Evolutionary conservation across 64 coral and sea anemone species (phyloP), one percentile per base, ranked within the genome.

Genomic region (Pocillopora damicornis): DNA sequence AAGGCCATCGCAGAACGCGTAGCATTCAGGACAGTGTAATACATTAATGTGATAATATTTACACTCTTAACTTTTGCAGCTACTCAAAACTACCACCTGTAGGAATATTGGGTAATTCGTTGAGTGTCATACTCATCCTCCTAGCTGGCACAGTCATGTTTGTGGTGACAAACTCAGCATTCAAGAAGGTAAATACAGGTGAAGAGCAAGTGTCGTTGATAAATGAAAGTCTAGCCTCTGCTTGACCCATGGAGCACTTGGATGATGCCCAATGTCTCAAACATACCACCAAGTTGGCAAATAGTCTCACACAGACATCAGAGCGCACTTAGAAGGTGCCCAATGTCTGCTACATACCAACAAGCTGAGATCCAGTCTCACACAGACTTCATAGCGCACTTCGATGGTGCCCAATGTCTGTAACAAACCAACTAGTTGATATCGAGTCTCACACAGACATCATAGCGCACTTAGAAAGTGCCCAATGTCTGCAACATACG

Each of bases 121-220:
- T 98, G 45, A 93, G 89, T 2, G 4, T 98, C 9, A 75, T 75
- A 35, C 73, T 98, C 51, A 86, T 98, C 0, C 36, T 98, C 15
- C 87, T 92, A 13, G 90, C 90, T 23, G 88, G 90, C 14, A 62
- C 88, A 56, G 88, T 90, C 9, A 13, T 95, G 37, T 98, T 95
- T 88, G 90, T 98, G n/a, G 93, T 95, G 25, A 95, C 93, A 61
- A 98, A 98, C 38, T 36, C 87, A 15, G 88, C 77, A 15, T 98
- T 87, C 88, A 94, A 90, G 63, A 86, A 87, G 64, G 51, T 82
- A 25, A 67, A 69, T 51, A 88, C 16, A 18, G 37, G 15, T 62
- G 93, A 92, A 15, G 96, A 98, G 25, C 96, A 88, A 23, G 59
- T 58, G 15, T 77, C 94, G 8, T 62, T 96, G 13, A 92, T 96